Evolutionary conservation across 2,888 invertebrate genomes (phyloP).

Genomic region (Mythimna loreyi): DNA sequence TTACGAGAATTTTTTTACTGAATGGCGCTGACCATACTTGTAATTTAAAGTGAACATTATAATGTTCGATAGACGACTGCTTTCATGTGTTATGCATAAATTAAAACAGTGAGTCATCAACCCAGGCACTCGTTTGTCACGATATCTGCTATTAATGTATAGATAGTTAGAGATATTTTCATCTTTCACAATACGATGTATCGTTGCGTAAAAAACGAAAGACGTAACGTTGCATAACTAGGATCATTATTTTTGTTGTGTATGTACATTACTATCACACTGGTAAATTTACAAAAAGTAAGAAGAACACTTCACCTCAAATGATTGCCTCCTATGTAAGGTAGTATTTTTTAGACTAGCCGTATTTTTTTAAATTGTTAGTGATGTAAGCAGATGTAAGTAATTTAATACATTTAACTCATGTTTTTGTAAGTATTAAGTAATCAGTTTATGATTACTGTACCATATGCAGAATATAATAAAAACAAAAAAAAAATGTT

Average conservation of each 20-base stretch:
- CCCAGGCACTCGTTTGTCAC: conserved; percentile 34
- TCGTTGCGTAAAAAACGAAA: conserved; percentile 30
- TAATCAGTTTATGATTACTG: no score
- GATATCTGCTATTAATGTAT: conserved; percentile 23
- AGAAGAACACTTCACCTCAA: not conserved
- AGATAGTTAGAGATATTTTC: conserved; percentile 23
- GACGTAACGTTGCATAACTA: not conserved
- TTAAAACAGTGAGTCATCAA: conserved; percentile 18
- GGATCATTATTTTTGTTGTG: conserved; percentile 2
- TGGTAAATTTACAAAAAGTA: not conserved
- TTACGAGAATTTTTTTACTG: not conserved
- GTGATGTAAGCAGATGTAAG: no score
- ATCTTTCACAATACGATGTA: conserved; percentile 30
- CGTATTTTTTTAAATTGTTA: no score
- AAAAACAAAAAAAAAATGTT: no score
- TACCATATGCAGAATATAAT: no score
- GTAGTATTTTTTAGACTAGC: no score
- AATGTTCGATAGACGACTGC: not conserved
- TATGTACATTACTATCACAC: conserved; percentile 13
- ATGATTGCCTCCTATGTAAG: not conserved
- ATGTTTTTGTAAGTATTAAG: no score
- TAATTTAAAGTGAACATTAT: conserved; percentile 3
- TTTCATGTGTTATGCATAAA: conserved; percentile 8
- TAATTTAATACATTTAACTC: no score
- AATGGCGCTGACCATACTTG: not conserved